phyloP scores from a whole-genome alignment of 2,113 vertebrate genomes.

The Odocoileus virginianus region DNA sequence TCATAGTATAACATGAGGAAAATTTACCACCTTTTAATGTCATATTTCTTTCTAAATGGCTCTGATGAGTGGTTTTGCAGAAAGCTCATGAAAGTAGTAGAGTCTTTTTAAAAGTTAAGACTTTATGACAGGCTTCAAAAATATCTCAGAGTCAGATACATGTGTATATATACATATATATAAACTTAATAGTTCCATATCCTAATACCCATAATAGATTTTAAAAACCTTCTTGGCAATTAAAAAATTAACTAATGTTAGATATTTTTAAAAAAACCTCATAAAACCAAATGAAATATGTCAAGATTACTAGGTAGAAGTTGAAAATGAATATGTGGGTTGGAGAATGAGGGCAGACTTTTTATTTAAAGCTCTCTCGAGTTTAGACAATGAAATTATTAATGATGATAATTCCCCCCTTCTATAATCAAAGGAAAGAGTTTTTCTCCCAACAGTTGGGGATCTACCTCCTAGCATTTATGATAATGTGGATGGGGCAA shows the following conservation, averaged over 20 bases:
- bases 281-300: constrained; percentile 58
- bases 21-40: constrained; percentile 72
- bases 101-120: constrained; percentile 68
- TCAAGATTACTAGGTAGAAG: constrained; percentile 62
- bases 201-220: constrained; percentile 59
- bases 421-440: neutral
- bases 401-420: neutral
- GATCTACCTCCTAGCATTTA: neutral
- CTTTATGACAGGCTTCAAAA: constrained; percentile 67
- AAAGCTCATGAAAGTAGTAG: constrained; percentile 57
- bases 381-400: constrained; percentile 49
- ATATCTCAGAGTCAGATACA: constrained; percentile 56
- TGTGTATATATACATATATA: constrained; percentile 29
- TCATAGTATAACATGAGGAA: constrained; percentile 53
- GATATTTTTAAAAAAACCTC: neutral
- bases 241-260: constrained; percentile 67
- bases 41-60: constrained; percentile 70
- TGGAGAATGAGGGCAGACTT: constrained; percentile 54
- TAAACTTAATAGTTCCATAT: constrained; percentile 54
- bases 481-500: neutral
- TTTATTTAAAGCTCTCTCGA: constrained; percentile 58
- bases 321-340: constrained; percentile 64
- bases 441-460: neutral
- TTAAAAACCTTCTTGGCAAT: constrained; percentile 58
- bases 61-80: constrained; percentile 66